Base-by-base conservation (phyloP, 2,888 invertebrate genomes). In the Neoaliturus tenellus region DNA sequence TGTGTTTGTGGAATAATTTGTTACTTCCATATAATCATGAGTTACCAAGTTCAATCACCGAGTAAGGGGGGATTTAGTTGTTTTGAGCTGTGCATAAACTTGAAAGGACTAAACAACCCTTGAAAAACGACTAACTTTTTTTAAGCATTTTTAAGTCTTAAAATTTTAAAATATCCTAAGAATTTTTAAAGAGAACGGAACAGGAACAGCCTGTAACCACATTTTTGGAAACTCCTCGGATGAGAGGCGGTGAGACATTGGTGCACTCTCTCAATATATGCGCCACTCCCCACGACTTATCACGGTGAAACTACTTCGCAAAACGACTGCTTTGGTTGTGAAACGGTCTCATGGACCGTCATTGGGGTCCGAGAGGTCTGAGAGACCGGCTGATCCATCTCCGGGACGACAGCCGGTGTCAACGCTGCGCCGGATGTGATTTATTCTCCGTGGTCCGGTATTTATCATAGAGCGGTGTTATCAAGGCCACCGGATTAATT, bases 381-480 rank as follows among this genome's bases (percentile, higher is more conserved):
- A 62, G 62, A 62, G 10, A 51, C 20, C 5, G 69, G 39, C 10
- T 69, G 69, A 69, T 69, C 39, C 39, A 69, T 39, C 2, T 10
- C 4, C 39, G 39, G 69, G 69, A 39, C 39, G 14, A 67, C 67
- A 35, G 69, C 20, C 39, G 23, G 39, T 69, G 69, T 69, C 75
- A 41, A 75, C 44, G 75, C 28, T 1, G 69, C 41, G 44, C 75
- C 75, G 44, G 75, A 10, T 1, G 39, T 5, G 75, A 48, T 75
- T 75, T 48, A 75, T 75, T n/a, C 3, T 28, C 8, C 5, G 25
- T 17, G 8, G 75, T 75, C 75, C 48, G 17, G 75, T 75, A 48
- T 75, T 75, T 75, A 75, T 75, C 75, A 75, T 75, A 75, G 75
- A 28, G 69, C 62, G n/a, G 28, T 25, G 4, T 31, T 28, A 75